Evolutionary conservation across 2,797 vertebrate species (phyloP).

Genomic region (Sebastes trivittatus): DNA sequence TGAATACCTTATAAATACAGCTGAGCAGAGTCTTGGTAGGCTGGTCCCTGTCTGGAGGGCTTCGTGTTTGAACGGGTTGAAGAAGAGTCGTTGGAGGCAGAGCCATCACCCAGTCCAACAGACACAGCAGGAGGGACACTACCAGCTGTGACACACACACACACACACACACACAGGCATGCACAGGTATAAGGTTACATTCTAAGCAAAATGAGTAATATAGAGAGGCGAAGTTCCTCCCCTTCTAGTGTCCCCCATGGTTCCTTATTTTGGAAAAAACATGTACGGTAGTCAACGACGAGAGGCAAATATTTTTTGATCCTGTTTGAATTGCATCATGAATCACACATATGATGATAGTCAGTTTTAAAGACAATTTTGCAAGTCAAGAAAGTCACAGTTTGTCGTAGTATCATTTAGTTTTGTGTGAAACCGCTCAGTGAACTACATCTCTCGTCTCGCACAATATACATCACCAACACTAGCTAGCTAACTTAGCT

Average conservation of each 20-base stretch:
- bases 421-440: too few species aligned
- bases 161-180: background rate
- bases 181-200: background rate
- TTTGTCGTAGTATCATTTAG: fast-evolving
- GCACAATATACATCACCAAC: too few species aligned
- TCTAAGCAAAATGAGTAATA: background rate
- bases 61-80: slow-evolving; percentile 86
- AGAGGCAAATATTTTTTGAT: too few species aligned
- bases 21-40: slow-evolving; percentile 92
- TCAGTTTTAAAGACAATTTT: too few species aligned
- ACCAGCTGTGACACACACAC: slow-evolving; percentile 86
- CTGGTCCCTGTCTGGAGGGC: slow-evolving; percentile 88
- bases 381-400: too few species aligned
- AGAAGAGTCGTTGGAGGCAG: slow-evolving; percentile 93
- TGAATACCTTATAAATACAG: slow-evolving; percentile 93
- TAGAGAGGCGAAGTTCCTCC: background rate
- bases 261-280: too few species aligned
- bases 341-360: too few species aligned
- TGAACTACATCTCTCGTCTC: too few species aligned
- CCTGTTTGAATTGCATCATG: too few species aligned
- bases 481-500: too few species aligned
- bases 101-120: slow-evolving; percentile 99
- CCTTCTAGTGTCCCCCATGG: fast-evolving
- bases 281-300: too few species aligned
- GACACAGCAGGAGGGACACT: slow-evolving; percentile 94